A percentile compares a stretch with the other conserved stretches of the same genome.
phyloP scores from a whole-genome alignment of 1,140 invertebrate genomes.

The Neodiprion lecontei region DNA sequence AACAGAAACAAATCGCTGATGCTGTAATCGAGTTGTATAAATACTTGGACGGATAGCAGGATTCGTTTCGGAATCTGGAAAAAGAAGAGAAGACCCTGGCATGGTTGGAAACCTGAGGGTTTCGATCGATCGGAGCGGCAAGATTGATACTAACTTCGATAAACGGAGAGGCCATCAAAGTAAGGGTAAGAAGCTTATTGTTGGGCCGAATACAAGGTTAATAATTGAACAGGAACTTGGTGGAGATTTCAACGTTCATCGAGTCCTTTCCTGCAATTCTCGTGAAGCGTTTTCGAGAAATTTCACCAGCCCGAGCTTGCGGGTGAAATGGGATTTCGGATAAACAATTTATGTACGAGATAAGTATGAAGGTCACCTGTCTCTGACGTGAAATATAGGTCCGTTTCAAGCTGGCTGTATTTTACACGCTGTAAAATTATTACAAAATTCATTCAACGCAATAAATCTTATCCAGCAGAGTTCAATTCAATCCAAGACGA shows the following conservation, averaged over 20 bases:
- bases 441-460: background rate
- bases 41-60: no score
- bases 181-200: background rate
- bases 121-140: background rate
- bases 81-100: no score
- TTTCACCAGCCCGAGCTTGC: no score
- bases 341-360: no score
- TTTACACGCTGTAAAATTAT: background rate
- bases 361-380: no score
- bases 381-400: no score
- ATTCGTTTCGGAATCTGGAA: no score
- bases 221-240: background rate
- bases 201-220: background rate
- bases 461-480: background rate
- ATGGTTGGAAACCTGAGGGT: no score
- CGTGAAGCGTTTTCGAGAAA: background rate
- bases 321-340: no score
- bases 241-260: background rate
- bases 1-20: no score
- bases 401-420: background rate
- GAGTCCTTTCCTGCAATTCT: background rate
- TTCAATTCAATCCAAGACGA: background rate
- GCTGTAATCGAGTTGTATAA: no score
- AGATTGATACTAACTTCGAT: slow-evolving; percentile 1
- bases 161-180: slow-evolving; percentile 4